These are phyloP conservation scores for Eupsilia transversa DNA, from an alignment of 2,888 invertebrate species.

Conservation along the genomic window DNA sequence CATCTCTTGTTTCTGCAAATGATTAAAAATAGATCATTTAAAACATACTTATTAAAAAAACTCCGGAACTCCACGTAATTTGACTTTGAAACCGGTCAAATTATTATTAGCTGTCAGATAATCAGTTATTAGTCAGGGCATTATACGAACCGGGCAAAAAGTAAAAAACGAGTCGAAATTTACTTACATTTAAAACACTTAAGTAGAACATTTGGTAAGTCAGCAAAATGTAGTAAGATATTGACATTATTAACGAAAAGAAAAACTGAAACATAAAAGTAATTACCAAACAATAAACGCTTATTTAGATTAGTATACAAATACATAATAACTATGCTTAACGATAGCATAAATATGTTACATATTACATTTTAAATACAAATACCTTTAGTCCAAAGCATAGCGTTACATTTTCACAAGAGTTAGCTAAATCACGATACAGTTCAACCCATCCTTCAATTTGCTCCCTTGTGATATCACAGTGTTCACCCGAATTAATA, in stretches of 20 bases:
- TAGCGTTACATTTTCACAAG: neutral
- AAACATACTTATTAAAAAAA: neutral
- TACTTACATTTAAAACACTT: conserved; percentile 12
- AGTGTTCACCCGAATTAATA: neutral
- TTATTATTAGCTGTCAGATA: neutral
- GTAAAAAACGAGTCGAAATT: neutral
- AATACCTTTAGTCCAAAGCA: neutral
- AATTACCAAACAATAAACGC: neutral
- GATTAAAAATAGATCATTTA: neutral
- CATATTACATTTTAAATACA: neutral
- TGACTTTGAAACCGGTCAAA: neutral
- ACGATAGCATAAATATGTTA: neutral
- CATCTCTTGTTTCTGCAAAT: neutral
- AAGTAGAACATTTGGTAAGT: conserved; percentile 3
- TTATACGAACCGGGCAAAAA: neutral
- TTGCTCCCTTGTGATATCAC: conserved; percentile 12
- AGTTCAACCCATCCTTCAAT: conserved; percentile 25
- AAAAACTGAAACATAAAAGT: conserved; percentile 11
- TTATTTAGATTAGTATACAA: too few species aligned
- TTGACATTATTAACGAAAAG: conserved; percentile 3
- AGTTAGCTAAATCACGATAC: conserved; percentile 23
- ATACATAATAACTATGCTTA: neutral
- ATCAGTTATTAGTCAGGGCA: neutral
- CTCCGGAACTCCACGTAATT: neutral
- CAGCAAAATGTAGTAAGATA: conserved; percentile 5